Evolutionary conservation across 2,888 invertebrate genomes (phyloP).

Genomic region (Mamestra brassicae): DNA sequence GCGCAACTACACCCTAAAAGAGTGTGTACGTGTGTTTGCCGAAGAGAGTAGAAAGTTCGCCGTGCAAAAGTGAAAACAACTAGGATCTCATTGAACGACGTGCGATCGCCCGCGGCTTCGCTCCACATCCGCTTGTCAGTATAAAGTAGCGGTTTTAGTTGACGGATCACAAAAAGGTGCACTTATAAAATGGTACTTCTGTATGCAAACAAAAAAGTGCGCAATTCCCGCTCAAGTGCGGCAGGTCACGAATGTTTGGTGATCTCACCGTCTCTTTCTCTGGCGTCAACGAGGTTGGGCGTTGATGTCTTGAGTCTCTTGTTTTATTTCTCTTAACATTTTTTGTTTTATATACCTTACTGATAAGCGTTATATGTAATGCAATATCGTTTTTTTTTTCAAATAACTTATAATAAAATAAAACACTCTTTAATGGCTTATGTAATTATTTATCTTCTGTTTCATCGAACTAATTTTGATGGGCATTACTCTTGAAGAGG

Average conservation of each 20-base stretch:
- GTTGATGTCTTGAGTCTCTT: not conserved
- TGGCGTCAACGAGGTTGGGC: not conserved
- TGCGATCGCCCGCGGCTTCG: constrained; percentile 60
- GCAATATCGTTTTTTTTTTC: too few relatives aligned
- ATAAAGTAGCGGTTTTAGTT: constrained; percentile 50
- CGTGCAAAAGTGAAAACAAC: constrained; percentile 66
- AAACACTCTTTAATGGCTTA: not conserved
- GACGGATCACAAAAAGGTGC: constrained; percentile 53
- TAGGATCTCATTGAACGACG: constrained; percentile 62
- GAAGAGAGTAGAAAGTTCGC: constrained; percentile 82
- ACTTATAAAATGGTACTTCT: constrained; percentile 49
- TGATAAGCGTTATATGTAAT: too few relatives aligned
- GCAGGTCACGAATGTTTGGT: constrained; percentile 49
- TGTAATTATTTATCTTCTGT: not conserved
- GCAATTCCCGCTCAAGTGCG: constrained; percentile 44
- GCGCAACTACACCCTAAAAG: constrained; percentile 70
- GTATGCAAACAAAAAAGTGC: constrained; percentile 45
- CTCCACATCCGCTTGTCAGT: constrained; percentile 62
- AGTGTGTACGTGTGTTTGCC: constrained; percentile 72
- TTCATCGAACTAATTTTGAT: not conserved
- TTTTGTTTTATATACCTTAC: too few relatives aligned
- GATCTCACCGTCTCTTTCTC: constrained; percentile 35
- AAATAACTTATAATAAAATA: too few relatives aligned
- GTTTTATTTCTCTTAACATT: not conserved
- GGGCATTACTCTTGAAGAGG: too few relatives aligned